Evolutionary conservation across 1,140 invertebrate species (phyloP).

Genomic region (Laupala kohalensis): DNA sequence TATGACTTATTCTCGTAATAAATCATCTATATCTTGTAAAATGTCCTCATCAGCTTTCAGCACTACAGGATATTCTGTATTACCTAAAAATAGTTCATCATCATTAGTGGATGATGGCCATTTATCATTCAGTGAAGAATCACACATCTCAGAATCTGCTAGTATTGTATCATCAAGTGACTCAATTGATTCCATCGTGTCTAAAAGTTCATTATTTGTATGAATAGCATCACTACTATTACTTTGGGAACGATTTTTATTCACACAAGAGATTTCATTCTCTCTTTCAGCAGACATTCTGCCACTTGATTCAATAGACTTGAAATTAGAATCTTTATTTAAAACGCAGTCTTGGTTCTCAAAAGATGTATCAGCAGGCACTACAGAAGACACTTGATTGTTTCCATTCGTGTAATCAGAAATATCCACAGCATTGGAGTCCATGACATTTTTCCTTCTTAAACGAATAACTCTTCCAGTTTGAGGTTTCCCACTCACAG

Average conservation of each 20-base stretch:
- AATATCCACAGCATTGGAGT: not conserved
- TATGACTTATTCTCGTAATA: constrained; percentile 22
- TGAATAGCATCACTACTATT: no score
- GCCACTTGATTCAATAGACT: no score
- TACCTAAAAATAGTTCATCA: constrained; percentile 14
- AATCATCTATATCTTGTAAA: constrained; percentile 29
- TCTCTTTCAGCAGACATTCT: no score
- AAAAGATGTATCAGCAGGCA: not conserved
- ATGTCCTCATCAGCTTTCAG: constrained; percentile 27
- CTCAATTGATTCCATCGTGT: no score
- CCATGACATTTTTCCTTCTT: not conserved
- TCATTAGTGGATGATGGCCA: not conserved
- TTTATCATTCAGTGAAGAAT: not conserved
- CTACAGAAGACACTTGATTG: not conserved
- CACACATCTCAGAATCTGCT: no score
- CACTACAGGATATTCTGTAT: constrained; percentile 21
- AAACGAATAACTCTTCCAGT: not conserved
- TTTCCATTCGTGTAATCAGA: not conserved
- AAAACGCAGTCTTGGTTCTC: not conserved
- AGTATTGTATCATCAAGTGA: no score
- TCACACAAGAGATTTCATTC: no score
- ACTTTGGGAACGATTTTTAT: no score
- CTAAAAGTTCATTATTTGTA: no score
- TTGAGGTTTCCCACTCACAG: not conserved
- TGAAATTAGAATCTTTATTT: no score